A percentile compares a stretch with the other conserved stretches of the same genome.
phyloP scores from a whole-genome alignment of 2,797 vertebrate species.

The Anableps anableps region DNA sequence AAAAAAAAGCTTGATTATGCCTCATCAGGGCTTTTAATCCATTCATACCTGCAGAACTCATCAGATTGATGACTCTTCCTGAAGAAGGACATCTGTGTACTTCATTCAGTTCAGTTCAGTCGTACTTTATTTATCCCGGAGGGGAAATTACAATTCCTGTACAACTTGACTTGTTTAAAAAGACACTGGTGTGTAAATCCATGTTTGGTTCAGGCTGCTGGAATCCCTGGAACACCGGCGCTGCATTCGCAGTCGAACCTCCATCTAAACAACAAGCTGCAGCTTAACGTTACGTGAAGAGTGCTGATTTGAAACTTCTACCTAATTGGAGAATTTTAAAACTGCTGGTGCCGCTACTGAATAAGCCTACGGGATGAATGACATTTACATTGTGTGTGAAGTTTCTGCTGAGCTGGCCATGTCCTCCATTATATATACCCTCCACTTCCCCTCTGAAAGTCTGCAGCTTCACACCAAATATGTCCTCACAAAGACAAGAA shows the following conservation, averaged over 20 bases:
- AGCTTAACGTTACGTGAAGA: background rate
- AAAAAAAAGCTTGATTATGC: background rate
- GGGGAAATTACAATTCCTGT: too few species aligned
- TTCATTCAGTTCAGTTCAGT: too few species aligned
- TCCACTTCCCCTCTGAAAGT: conserved; percentile 1
- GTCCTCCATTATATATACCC: conserved; percentile 5
- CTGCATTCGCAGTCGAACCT: background rate
- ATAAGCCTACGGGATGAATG: conserved; percentile 8
- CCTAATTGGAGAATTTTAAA: background rate
- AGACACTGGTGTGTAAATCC: background rate
- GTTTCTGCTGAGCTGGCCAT: conserved; percentile 22
- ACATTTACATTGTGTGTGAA: conserved; percentile 20
- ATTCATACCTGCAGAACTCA: background rate
- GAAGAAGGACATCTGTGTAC: background rate
- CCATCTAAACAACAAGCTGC: background rate
- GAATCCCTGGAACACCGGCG: background rate
- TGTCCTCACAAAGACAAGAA: conserved; percentile 1
- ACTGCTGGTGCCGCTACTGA: background rate
- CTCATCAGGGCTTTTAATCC: background rate
- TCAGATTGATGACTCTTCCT: background rate
- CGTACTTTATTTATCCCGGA: too few species aligned
- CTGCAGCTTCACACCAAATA: conserved; percentile 18
- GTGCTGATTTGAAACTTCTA: conserved; percentile 7
- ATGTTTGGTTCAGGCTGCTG: background rate
- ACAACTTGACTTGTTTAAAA: background rate